Evolutionary conservation across 2,113 vertebrate species (phyloP), one percentile per base, ranked within the genome.

Genomic region (Turnix velox): DNA sequence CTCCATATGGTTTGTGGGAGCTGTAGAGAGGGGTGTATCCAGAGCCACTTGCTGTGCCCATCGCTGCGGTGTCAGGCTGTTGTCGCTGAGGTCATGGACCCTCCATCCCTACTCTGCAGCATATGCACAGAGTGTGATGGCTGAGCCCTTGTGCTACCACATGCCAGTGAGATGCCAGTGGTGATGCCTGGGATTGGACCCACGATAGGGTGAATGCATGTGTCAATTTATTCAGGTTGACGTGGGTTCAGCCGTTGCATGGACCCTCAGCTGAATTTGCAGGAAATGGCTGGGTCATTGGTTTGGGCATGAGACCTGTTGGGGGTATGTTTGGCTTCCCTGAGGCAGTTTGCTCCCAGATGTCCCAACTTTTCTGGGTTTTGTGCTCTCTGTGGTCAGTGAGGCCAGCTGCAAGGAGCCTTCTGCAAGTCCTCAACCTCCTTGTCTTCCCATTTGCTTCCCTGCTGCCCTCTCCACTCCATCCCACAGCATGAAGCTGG

Each of bases 121-220:
- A 37, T 40, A 2, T 6, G 2, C 4, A 49, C 23, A 20, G 27
- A 0, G 0, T 25, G 51, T 69, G 37, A 25, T 37, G 57, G 71
- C 71, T 86, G 35, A 83, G 48, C 31, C 24, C 31, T 24, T 30
- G n/a, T n/a, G 12, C 1, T 0, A 28, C 30, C 7, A 1, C 35
- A 28, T 31, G 51, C 17, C 48, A n/a, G 46, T 0, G 7, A 30
- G 66, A 63, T n/a, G n/a, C 54, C 37, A 8, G 0, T 18, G 0
- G 2, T 5, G 35, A 7, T 1, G 3, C 31, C 42, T 11, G 18
- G 22, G 25, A 46, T 28, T 40, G 49, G 24, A 10, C 33, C 27
- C 33, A 4, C 20, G 48, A 7, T 0, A 2, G 22, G 18, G 6
- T 2, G 7, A 12, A 3, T 1, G 2, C 25, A 31, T 22, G 30